These are phyloP conservation scores for Brachyrhaphis roseni DNA, from an alignment of 2,797 vertebrate species.

Conservation along the genomic window DNA sequence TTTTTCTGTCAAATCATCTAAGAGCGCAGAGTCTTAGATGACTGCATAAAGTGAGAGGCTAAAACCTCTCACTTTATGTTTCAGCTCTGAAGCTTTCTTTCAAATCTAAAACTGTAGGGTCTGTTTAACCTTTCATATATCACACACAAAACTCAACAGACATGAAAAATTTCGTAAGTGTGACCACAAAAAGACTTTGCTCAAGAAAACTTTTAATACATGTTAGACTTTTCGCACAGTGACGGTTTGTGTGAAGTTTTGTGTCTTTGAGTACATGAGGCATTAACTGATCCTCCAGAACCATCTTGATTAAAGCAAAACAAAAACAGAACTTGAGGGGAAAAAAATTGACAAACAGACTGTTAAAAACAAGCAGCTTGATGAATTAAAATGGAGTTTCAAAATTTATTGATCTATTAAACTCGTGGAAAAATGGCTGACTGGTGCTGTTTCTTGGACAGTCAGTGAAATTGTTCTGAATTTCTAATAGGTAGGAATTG, in stretches of 20 bases:
- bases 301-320: not conserved
- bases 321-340: not conserved
- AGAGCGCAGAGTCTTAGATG: not conserved
- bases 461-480: not conserved
- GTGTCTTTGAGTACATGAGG: not conserved
- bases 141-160: not conserved
- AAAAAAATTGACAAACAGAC: not conserved
- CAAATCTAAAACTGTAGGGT: not conserved
- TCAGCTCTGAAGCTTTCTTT: not conserved
- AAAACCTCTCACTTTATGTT: not conserved
- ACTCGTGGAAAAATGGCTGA: not conserved
- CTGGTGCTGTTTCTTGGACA: not conserved
- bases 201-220: not conserved
- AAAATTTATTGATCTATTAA: not conserved
- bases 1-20: not conserved
- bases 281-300: not conserved
- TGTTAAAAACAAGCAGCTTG: not conserved
- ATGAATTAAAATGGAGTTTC: not conserved
- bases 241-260: not conserved
- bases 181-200: not conserved
- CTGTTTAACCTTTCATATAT: not conserved
- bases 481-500: not conserved
- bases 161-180: not conserved
- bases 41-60: too few species aligned
- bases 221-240: not conserved